Evolutionary conservation across 1,140 invertebrate species (phyloP), one percentile per base, ranked within the genome.

Genomic region (Drosophila arawakana): DNA sequence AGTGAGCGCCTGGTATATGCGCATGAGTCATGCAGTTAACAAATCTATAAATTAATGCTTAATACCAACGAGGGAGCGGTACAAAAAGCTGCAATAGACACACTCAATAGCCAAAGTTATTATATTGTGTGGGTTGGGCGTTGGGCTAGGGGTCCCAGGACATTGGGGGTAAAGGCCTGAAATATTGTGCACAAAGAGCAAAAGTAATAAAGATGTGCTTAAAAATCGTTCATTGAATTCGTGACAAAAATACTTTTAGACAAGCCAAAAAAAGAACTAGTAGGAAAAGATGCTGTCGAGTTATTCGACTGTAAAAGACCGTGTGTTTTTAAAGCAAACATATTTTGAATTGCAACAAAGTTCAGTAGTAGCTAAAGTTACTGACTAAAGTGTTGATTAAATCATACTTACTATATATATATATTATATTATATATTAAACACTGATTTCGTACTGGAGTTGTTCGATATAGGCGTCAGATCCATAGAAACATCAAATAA

Each of bases 191-290:
- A 76, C 59, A 78, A 84, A 61, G 62, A 58, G 69, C 41, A 82
- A 86, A 86, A 83, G 76, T 84, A 91, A 91, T 91, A 91, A 91
- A 91, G 81, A 76, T 49, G 70, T 79, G 83, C 88, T 89, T 91
- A 84, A 91, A 89, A 89, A 76, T 91, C 83, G 73, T 84, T 91
- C 80, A 91, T 91, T 89, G 89, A 91, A 82, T 77, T 85, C 78
- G 88, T 82, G 88, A 89, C 81, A 91, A 78, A 91, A 91, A 81
- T 91, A 85, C 70, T 59, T 49, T 43, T 37, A 46, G 8, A 13
- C 41, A 43, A 59, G 13, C 13, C 50, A 39, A 30, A 49, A 30
- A 30, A 30, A 30, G 6, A 30, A 30, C 18, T 30, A 30, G 25
- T 30, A 30, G 6, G 6, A 30, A 30, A 30, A 6, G 25, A 0